These are phyloP conservation scores for Cataglyphis livida DNA, from an alignment of 2,888 invertebrate species.

Conservation along the genomic window DNA sequence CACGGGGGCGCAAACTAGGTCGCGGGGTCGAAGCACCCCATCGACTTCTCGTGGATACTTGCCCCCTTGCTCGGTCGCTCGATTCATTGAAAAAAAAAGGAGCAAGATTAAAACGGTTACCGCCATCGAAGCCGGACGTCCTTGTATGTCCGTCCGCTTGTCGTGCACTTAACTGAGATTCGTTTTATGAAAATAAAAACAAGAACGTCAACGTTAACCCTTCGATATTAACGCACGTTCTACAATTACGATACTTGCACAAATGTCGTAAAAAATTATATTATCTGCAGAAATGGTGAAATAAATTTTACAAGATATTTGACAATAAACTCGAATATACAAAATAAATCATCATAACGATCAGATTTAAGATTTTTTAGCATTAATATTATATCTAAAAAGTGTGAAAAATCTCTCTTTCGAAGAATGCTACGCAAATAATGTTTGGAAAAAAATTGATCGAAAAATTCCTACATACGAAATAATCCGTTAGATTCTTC, in stretches of 20 bases:
- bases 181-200: neutral
- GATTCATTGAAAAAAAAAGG: slow-evolving; percentile 72
- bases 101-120: slow-evolving; percentile 61
- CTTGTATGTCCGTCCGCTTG: neutral
- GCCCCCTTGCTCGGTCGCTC: slow-evolving; percentile 62
- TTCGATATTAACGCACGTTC: neutral
- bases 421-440: neutral
- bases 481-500: neutral
- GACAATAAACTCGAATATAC: neutral
- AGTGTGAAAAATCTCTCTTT: neutral
- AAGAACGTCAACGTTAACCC: neutral
- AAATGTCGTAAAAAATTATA: neutral
- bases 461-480: neutral
- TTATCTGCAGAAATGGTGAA: neutral
- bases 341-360: neutral
- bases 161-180: slow-evolving; percentile 22
- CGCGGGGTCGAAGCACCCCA: slow-evolving; percentile 83
- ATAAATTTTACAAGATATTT: neutral
- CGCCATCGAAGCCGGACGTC: slow-evolving; percentile 22
- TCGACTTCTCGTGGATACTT: slow-evolving; percentile 68
- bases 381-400: neutral
- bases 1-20: slow-evolving; percentile 82
- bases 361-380: neutral
- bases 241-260: neutral
- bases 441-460: neutral